Conservation (phyloP, 2,888 invertebrate genomes). For the Poecilus cupreus region DNA sequence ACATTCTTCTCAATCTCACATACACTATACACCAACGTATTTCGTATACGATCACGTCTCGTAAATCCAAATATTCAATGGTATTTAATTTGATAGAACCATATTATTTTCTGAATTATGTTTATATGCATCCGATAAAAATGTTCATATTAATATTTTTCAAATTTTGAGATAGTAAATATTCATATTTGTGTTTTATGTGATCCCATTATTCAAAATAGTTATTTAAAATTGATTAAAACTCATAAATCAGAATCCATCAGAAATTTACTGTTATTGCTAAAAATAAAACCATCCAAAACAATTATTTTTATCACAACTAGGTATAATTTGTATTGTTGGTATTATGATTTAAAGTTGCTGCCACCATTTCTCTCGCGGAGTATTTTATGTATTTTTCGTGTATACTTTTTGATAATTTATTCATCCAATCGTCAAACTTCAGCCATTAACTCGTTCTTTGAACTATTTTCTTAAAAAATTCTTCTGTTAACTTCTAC, state of each 20-base stretch:
- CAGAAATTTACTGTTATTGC: slow-evolving; percentile 22
- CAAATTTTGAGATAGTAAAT: not conserved
- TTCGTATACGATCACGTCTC: too few species aligned
- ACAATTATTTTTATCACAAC: slow-evolving; percentile 26
- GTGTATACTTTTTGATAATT: not conserved
- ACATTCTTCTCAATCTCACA: too few species aligned
- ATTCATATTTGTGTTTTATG: slow-evolving; percentile 12
- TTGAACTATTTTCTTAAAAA: not conserved
- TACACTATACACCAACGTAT: too few species aligned
- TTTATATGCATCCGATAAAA: too few species aligned
- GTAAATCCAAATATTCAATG: too few species aligned
- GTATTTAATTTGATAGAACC: too few species aligned
- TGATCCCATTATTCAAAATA: slow-evolving; percentile 23
- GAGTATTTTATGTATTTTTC: too few species aligned
- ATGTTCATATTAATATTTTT: too few species aligned
- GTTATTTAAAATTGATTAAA: slow-evolving; percentile 38
- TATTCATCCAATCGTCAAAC: not conserved
- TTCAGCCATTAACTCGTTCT: not conserved
- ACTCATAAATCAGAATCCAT: slow-evolving; percentile 16
- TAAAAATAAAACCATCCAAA: slow-evolving; percentile 6
- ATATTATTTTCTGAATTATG: too few species aligned
- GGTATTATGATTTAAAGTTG: not conserved
- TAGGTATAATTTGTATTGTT: not conserved
- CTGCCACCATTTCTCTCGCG: not conserved
- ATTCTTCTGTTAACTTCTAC: not conserved